Percentiles rank a stretch among this genome's conserved stretches.
Evolutionary conservation across 37 sponge, comb jelly and placozoan genomes (phyloP).

Genomic region (Ianthella basta): DNA sequence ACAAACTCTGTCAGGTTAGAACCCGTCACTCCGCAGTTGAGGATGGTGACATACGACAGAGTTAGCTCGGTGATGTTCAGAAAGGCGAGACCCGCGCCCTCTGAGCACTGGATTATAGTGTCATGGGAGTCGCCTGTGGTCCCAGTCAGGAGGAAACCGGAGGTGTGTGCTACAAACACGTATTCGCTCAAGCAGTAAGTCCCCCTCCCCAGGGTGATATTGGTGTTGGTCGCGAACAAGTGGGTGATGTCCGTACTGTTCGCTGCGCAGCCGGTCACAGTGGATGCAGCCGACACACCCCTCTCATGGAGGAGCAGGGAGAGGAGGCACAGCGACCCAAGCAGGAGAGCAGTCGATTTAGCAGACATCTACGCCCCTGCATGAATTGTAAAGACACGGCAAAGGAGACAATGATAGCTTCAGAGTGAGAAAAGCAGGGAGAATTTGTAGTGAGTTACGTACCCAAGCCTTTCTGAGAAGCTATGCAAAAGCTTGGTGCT

Average conservation of each 20-base stretch:
- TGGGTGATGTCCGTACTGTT: not conserved
- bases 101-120: not conserved
- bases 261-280: not conserved
- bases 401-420: too few relatives aligned
- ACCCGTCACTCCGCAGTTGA: not conserved
- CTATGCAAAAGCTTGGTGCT: too few relatives aligned
- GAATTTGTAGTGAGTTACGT: too few relatives aligned
- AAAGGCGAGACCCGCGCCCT: conserved; percentile 2
- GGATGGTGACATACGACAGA: not conserved
- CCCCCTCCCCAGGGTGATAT: not conserved
- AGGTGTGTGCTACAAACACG: not conserved
- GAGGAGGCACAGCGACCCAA: too few relatives aligned
- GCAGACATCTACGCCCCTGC: too few relatives aligned
- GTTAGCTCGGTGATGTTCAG: not conserved
- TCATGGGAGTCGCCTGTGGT: not conserved
- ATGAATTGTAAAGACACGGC: too few relatives aligned
- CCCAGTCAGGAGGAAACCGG: not conserved
- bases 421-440: too few relatives aligned
- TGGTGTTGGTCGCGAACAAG: conserved; percentile 4
- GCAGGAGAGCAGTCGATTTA: conserved; percentile 17
- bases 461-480: too few relatives aligned
- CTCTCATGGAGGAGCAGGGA: too few relatives aligned
- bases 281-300: too few relatives aligned
- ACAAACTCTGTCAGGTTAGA: not conserved
- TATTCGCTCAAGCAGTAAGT: not conserved